Evolutionary conservation across 1,140 invertebrate genomes (phyloP).

Genomic region (Sitobion miscanthi): DNA sequence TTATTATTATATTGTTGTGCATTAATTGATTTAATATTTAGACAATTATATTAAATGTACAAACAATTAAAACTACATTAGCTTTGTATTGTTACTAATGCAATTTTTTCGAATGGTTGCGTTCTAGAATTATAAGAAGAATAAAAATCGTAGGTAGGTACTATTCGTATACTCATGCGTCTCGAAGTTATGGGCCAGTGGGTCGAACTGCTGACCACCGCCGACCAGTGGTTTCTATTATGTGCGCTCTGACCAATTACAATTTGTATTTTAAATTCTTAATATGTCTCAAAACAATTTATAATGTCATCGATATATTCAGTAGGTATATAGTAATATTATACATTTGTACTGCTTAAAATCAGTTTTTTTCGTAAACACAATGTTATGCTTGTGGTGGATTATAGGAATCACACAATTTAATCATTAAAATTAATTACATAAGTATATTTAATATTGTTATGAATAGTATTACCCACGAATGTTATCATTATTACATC

Average conservation of each 20-base stretch:
- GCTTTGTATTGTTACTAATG: neutral
- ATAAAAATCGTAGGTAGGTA: conserved; percentile 3
- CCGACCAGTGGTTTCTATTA: conserved; percentile 46
- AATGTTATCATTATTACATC: neutral
- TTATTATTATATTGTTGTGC: neutral
- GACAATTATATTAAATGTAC: neutral
- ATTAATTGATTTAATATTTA: conserved; percentile 8
- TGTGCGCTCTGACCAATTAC: conserved; percentile 10
- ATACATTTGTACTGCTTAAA: neutral
- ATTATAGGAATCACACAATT: neutral
- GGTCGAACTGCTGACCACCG: conserved; percentile 50
- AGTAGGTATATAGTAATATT: neutral
- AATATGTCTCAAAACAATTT: neutral
- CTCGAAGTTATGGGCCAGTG: conserved; percentile 51
- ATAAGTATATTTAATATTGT: neutral
- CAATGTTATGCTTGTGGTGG: neutral
- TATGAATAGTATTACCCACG: neutral
- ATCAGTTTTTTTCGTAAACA: neutral
- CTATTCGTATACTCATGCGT: neutral
- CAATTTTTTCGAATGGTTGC: neutral
- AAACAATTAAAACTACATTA: conserved; percentile 46
- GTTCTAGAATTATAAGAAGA: neutral
- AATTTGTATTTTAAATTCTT: neutral
- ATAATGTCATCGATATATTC: neutral
- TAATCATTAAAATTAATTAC: neutral